Conservation (phyloP, 2,888 invertebrate species). For the Platycheirus rosarum region DNA sequence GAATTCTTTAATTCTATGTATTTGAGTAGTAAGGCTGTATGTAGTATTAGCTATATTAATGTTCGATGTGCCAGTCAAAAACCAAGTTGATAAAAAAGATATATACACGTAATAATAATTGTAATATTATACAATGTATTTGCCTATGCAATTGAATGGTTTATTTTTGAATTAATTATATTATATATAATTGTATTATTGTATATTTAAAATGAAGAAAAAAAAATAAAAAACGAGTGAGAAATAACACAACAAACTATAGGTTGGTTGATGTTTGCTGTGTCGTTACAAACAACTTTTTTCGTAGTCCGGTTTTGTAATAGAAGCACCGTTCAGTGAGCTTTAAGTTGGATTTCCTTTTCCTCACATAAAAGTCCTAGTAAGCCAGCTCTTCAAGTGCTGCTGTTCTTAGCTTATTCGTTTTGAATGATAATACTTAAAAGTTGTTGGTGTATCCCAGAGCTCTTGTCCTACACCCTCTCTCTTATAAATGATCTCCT, state of each 20-base stretch:
- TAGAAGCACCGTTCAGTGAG: too few relatives aligned
- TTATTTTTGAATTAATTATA: conserved; percentile 70
- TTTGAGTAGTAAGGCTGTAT: conserved; percentile 72
- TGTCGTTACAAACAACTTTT: too few relatives aligned
- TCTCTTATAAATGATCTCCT: too few relatives aligned
- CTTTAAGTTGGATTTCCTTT: too few relatives aligned
- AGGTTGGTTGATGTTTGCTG: neutral
- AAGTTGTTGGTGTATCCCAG: too few relatives aligned
- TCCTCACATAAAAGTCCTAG: too few relatives aligned
- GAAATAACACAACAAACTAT: conserved; percentile 43
- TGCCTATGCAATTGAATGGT: conserved; percentile 66
- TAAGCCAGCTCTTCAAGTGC: too few relatives aligned
- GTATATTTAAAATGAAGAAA: conserved; percentile 38
- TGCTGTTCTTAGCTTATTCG: too few relatives aligned
- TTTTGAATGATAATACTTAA: too few relatives aligned
- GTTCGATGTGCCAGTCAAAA: conserved; percentile 70
- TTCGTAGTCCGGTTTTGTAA: too few relatives aligned
- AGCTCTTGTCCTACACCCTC: too few relatives aligned
- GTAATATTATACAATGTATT: conserved; percentile 66
- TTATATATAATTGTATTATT: conserved; percentile 71
- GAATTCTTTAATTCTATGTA: conserved; percentile 71
- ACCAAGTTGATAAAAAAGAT: conserved; percentile 60
- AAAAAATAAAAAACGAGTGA: conserved; percentile 60
- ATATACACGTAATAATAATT: conserved; percentile 60
- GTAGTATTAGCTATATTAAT: conserved; percentile 67